Base-by-base conservation (phyloP, 1,140 invertebrate genomes). In the Drosophila bocqueti region DNA sequence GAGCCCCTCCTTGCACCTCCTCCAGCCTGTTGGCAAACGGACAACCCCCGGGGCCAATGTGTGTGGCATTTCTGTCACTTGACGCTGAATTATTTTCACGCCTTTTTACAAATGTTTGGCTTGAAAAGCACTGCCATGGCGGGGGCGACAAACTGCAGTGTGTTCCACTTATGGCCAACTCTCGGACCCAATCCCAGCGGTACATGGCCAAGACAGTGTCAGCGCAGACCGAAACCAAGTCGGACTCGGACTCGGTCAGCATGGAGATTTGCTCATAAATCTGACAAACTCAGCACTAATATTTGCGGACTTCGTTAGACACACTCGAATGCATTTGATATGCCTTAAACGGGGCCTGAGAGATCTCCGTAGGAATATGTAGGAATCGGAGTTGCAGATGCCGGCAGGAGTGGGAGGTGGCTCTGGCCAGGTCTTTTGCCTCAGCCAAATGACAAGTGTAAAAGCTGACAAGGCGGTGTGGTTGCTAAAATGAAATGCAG, bases 221-320 rank as follows among this genome's bases (percentile, higher is more conserved):
- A 66, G 55, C 34, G 21, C 34, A 40, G 36, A 58, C 64, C 26
- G 60, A 46, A 36, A 31, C 59, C 26, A 34, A 47, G 55, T 76
- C 40, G 61, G 66, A 62, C 54, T 66, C 45, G 58, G 75, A 76
- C 79, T 72, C 65, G 85, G 85, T 81, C 85, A 85, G 79, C 82
- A 90, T 90, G 86, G 86, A 90, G 85, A 90, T 90, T 90, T 90
- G 85, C 82, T 90, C 85, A 90, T 90, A 90, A 90, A 91, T 90
- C 86, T 90, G 85, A 90, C 85, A 90, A 90, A 91, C 85, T 90
- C 85, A 90, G 81, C 86, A 85, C 85, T 90, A 90, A 90, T 90
- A 90, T 90, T 90, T 90, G 85, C 86, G 84, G 86, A 90, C 85
- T 90, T 90, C 85, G 85, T 90, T 90, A 90, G 85, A 85, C 85